phyloP scores from a whole-genome alignment of 1,140 invertebrate species.

The Pachyrhynchus sulphureomaculatus region DNA sequence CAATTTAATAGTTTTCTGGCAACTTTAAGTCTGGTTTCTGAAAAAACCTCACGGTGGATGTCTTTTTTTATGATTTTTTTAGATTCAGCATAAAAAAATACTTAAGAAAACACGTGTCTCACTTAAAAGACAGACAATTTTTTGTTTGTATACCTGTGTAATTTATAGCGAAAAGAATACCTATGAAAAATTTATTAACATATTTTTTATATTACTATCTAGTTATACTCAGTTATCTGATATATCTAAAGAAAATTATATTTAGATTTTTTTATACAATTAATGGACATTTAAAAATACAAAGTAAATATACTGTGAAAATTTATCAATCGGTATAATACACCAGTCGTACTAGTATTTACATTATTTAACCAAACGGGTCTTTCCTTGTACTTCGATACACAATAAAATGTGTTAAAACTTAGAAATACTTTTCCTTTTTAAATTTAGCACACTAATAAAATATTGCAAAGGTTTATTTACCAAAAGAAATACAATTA shows the following conservation, averaged over 20 bases:
- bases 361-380: neutral
- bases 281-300: slow-evolving; percentile 1
- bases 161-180: neutral
- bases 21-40: too few species aligned
- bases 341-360: slow-evolving; percentile 5
- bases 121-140: too few species aligned
- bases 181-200: neutral
- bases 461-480: slow-evolving; percentile 1
- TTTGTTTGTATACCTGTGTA: too few species aligned
- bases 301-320: too few species aligned
- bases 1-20: too few species aligned
- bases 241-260: slow-evolving; percentile 1
- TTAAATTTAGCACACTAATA: neutral
- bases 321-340: too few species aligned
- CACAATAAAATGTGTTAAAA: neutral
- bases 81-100: too few species aligned
- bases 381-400: slow-evolving; percentile 7
- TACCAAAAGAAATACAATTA: slow-evolving; percentile 15
- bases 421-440: neutral
- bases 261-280: neutral
- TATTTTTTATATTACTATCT: neutral
- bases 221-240: neutral
- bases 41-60: too few species aligned
- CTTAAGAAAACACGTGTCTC: too few species aligned
- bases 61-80: too few species aligned